These are phyloP conservation scores for Drosophila yakuba DNA, from an alignment of 1,140 invertebrate genomes.

Conservation along the genomic window DNA sequence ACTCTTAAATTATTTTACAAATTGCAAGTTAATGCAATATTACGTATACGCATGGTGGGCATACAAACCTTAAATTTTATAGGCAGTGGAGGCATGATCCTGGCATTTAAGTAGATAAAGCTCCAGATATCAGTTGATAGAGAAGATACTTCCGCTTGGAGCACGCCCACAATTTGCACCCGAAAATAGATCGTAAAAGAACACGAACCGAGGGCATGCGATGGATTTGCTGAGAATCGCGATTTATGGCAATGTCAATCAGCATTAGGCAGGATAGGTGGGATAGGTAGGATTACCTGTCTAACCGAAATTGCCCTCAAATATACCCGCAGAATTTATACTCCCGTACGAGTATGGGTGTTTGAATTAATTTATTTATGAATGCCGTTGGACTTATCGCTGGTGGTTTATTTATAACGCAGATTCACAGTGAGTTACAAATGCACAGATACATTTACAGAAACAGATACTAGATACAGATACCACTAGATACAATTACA, in stretches of 20 bases:
- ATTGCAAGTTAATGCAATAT: too few species aligned
- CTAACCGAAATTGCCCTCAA: conserved; percentile 14
- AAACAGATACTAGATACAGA: conserved; percentile 48
- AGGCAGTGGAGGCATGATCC: too few species aligned
- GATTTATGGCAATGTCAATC: conserved; percentile 66
- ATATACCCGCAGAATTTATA: conserved; percentile 4
- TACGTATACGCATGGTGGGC: not conserved
- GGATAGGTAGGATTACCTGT: conserved; percentile 65
- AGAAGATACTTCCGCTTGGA: conserved; percentile 27
- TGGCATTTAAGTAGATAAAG: not conserved
- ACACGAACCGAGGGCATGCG: conserved; percentile 41
- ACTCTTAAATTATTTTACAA: too few species aligned
- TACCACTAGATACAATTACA: conserved; percentile 32
- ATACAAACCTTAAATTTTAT: too few species aligned
- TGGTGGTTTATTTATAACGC: conserved; percentile 73
- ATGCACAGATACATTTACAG: conserved; percentile 35
- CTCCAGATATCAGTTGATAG: conserved; percentile 1
- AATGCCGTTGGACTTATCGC: conserved; percentile 49
- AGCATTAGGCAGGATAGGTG: conserved; percentile 36
- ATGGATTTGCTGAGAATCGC: conserved; percentile 12
- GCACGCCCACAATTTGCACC: conserved; percentile 1
- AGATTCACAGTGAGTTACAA: conserved; percentile 60
- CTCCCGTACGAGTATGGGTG: conserved; percentile 7
- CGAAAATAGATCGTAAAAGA: conserved; percentile 13
- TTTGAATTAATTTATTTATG: conserved; percentile 58